Evolutionary conservation across 2,888 invertebrate species (phyloP), one percentile per base, ranked within the genome.

Genomic region (Andrena praecox): DNA sequence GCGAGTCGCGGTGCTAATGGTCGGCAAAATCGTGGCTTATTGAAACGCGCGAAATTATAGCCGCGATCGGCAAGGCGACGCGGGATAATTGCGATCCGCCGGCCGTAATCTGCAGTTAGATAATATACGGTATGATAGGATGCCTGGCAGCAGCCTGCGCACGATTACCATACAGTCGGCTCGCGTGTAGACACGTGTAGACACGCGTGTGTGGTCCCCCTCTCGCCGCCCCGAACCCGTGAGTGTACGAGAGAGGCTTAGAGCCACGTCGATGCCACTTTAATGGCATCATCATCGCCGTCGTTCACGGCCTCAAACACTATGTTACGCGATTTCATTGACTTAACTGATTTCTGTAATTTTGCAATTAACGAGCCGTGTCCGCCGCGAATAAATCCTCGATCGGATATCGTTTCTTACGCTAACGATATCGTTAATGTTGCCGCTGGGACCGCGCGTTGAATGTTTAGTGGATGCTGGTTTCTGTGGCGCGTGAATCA

Each of bases 1-100:
- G 16, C 16, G 50, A 66, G 27, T 35, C 56, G 76, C 80, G 77
- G 89, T 86, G 90, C 84, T 90, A 91, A 92, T 89, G 90, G 91
- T 90, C 88, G 89, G 74, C 87, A 91, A 91, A 93, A 92, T 89
- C 87, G 90, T 78, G 76, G 87, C 89, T 90, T 89, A 91, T 92
- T 91, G 93, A 92, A 92, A 92, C 92, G 90, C 89, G 85, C 91
- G 90, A 90, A 92, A 93, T 92, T 91, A 91, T 89, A 86, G 87
- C 68, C 75, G 75, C 56, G 24, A 42, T 12, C 24, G 24, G 56
- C 79, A 63, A 77, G 82, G 68, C 82, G 83, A 69, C 73, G 75
- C 56, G 59, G 90, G 88, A 91, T 93, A 93, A 93, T 93, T 92
- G 87, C 91, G 86, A 90, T 86, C 87, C 84, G 85, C 88, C 69